Evolutionary conservation across 2,888 invertebrate genomes (phyloP), one percentile per base, ranked within the genome.

Genomic region (Agrotis puta): DNA sequence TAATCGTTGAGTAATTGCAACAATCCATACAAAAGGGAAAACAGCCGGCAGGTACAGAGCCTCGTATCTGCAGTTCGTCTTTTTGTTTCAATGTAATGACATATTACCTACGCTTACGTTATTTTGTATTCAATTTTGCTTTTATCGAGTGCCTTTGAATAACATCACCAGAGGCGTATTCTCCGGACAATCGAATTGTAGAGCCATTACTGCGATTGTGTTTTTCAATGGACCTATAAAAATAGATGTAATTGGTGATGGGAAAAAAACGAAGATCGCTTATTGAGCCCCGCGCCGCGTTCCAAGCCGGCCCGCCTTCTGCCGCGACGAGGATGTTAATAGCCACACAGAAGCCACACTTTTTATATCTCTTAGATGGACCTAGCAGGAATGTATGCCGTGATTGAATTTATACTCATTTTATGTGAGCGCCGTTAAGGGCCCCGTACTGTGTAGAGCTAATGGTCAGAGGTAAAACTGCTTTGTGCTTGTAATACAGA

Each of bases 181-280:
- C 85, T 82, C 82, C 87, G 79, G 77, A 91, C 90, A 93, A 93
- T 92, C 90, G 88, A 89, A 92, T 92, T 90, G 91, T 91, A 81
- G 85, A 91, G 89, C 89, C 87, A 91, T 91, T 92, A 92, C 88
- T 89, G 88, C 88, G 90, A 92, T 92, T 92, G 90, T 91, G 87
- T 91, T 90, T 85, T 92, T 91, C 90, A 94, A 93, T 92, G 86
- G 91, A 88, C 85, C 89, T 90, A 91, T 92, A 91, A 91, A 93
- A 93, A 92, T 91, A 92, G 88, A 90, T 89, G 91, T 93, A 94
- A 94, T 93, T 94, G 92, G 91, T 90, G 85, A 89, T 87, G 89
- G 88, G 88, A 90, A 93, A 93, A 91, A 94, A 93, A 92, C 87
- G 88, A 90, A 89, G 88, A 91, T 83, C 87, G 87, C 85, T 90